Conservation (phyloP, 2,113 vertebrate genomes). For the Puma concolor region DNA sequence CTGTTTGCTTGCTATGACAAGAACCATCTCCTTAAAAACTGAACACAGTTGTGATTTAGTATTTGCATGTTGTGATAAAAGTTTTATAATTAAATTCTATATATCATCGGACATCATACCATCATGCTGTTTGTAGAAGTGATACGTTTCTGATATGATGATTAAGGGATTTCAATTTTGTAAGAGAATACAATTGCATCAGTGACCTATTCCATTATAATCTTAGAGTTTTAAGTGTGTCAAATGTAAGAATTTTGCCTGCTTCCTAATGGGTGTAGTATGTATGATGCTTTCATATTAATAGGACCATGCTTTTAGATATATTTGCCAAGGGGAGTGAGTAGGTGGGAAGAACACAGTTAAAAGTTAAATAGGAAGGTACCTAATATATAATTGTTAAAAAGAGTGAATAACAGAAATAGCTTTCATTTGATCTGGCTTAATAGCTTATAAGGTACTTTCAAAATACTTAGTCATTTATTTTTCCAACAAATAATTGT, state of each 20-base stretch:
- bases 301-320: background rate
- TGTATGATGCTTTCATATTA: background rate
- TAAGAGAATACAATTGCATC: background rate
- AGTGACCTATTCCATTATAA: background rate
- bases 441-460: background rate
- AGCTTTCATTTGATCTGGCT: background rate
- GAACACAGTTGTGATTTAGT: conserved; percentile 3
- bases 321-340: background rate
- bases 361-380: background rate
- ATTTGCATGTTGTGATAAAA: background rate
- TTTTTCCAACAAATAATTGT: background rate
- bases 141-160: background rate
- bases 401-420: background rate
- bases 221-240: background rate
- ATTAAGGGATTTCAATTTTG: conserved; percentile 36
- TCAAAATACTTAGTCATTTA: background rate
- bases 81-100: conserved; percentile 31
- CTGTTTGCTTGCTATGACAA: background rate
- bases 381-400: background rate
- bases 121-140: background rate
- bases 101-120: background rate
- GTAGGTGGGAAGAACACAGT: background rate
- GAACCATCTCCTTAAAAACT: background rate
- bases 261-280: background rate
- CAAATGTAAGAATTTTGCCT: background rate